Base-by-base conservation (phyloP, 2,113 vertebrate genomes). In the Scytalopus superciliaris region DNA sequence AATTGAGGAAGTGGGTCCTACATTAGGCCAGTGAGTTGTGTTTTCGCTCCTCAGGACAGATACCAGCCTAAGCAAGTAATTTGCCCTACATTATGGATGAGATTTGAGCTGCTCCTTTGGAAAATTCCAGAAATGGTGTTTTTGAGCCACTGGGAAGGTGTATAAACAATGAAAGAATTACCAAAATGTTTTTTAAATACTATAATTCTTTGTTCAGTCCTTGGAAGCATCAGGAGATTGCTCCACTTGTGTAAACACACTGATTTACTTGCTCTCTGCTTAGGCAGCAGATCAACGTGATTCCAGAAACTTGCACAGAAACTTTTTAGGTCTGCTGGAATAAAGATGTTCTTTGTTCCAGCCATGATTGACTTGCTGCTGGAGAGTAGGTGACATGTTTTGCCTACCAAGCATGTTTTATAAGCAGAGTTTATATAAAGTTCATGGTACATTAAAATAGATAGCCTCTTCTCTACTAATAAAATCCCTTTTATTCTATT, bases 341-440 rank as follows among this genome's bases (percentile, higher is more conserved):
- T 93, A 95, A 93, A 97, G 93, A 24, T 30, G 7, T 67, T 52
- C 94, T 96, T 95, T 96, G 94, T 96, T 96, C 60, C 33, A 63
- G 95, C 82, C 7, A 0, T 95, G 96, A 94, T 86, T 96, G 94
- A 85, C 93, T 97, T 7, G 7, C 68, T 92, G 87, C 90, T 93
- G 78, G n/a, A 59, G 75, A 85, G 81, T 67, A 90, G 90, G 95
- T 96, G 93, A 96, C 95, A 96, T 83, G 93, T 91, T 96, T 93
- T 96, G 92, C 94, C 94, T 97, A 96, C 94, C 90, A 96, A 96
- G 94, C 72, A 77, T 93, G 92, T 96, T 95, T 96, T 70, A 56
- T 86, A 77, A 94, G 83, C 90, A 81, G 85, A 80, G 94, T 96
- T 96, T 95, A 69, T 83, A 55, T 8, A 74, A 91, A 97, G 95